phyloP scores from a whole-genome alignment of 2,888 invertebrate genomes.

The Agonopterix alstromeriana region DNA sequence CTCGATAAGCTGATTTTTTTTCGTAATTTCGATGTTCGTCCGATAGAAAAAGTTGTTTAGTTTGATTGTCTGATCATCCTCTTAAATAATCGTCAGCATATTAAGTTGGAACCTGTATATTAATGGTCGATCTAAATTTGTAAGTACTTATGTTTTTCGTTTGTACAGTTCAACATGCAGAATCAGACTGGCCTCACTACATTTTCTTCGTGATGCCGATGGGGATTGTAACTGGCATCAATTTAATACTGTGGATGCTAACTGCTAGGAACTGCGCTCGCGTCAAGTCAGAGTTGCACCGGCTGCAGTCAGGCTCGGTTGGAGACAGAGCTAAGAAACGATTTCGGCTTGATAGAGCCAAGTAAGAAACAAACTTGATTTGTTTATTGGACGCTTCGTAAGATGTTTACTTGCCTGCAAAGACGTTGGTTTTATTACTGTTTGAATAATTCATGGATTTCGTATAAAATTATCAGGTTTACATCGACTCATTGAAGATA shows the following conservation, averaged over 20 bases:
- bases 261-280: conserved; percentile 83
- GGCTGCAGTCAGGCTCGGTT: conserved; percentile 79
- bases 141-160: too few species aligned
- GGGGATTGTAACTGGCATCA: conserved; percentile 79
- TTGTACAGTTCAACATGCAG: conserved; percentile 45
- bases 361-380: conserved; percentile 56
- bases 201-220: conserved; percentile 82
- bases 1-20: too few species aligned
- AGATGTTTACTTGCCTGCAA: too few species aligned
- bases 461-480: not conserved
- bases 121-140: too few species aligned
- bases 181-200: conserved; percentile 64
- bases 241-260: conserved; percentile 80
- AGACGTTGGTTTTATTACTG: too few species aligned
- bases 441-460: not conserved
- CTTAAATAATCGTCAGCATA: too few species aligned
- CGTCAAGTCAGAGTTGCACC: conserved; percentile 85
- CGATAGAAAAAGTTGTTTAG: too few species aligned
- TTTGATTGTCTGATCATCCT: too few species aligned
- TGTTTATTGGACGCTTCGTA: too few species aligned
- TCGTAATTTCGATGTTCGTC: too few species aligned
- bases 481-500: not conserved
- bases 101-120: too few species aligned
- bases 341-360: conserved; percentile 82
- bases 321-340: conserved; percentile 77